Evolutionary conservation across 2,888 invertebrate species (phyloP).

Genomic region (Agrochola circellaris): DNA sequence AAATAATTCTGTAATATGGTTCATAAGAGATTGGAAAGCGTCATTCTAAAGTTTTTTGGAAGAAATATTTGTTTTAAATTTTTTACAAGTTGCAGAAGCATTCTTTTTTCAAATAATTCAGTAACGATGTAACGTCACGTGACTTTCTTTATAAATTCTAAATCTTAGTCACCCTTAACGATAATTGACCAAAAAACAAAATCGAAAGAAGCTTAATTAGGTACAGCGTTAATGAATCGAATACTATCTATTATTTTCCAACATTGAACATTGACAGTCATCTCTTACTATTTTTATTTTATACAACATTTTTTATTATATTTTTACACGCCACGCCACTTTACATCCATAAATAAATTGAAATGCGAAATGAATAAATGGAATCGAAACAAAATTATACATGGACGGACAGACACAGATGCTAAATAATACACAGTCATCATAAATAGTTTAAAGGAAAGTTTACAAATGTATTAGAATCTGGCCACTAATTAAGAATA

Average conservation of each 20-base stretch:
- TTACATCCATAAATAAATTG: slow-evolving; percentile 75
- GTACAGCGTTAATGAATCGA: slow-evolving; percentile 84
- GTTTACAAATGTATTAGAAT: slow-evolving; percentile 49
- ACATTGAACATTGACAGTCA: slow-evolving; percentile 84
- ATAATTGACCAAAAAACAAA: slow-evolving; percentile 83
- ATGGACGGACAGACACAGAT: slow-evolving; percentile 89
- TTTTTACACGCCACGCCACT: slow-evolving; percentile 83
- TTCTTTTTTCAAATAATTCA: slow-evolving; percentile 56
- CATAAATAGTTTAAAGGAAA: slow-evolving; percentile 64
- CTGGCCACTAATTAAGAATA: slow-evolving; percentile 51
- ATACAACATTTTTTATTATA: slow-evolving; percentile 80
- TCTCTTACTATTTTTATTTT: slow-evolving; percentile 84
- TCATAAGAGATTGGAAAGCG: slow-evolving; percentile 51
- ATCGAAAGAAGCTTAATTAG: slow-evolving; percentile 79
- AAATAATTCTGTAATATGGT: slow-evolving; percentile 49
- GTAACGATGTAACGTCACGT: slow-evolving; percentile 49
- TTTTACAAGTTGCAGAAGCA: slow-evolving; percentile 42
- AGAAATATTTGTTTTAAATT: slow-evolving; percentile 36
- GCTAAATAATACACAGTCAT: slow-evolving; percentile 75
- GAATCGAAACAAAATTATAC: slow-evolving; percentile 73
- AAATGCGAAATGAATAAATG: slow-evolving; percentile 64
- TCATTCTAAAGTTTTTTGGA: slow-evolving; percentile 48
- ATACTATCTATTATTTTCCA: slow-evolving; percentile 76
- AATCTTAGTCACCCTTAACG: slow-evolving; percentile 73
- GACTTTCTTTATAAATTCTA: slow-evolving; percentile 69